Evolutionary conservation across 2,888 invertebrate species (phyloP).

Genomic region (Taphrorychus bicolor): DNA sequence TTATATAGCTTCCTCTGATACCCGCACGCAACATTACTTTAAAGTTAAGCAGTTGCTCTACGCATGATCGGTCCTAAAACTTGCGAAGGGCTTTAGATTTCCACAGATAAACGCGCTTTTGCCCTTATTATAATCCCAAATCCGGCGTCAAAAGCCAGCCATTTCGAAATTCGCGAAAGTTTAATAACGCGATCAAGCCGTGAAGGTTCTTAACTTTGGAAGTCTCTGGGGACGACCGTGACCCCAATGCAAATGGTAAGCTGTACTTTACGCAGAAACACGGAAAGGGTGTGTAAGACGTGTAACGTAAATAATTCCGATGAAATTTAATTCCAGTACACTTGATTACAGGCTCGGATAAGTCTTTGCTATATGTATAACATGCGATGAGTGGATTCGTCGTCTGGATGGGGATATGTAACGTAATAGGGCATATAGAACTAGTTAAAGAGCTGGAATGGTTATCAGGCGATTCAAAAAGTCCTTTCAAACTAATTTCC

Average conservation of each 20-base stretch:
- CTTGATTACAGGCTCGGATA: background rate
- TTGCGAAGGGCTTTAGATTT: background rate
- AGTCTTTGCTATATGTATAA: no score
- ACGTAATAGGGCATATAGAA: no score
- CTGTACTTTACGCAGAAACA: constrained; percentile 21
- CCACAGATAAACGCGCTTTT: background rate
- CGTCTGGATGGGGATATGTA: no score
- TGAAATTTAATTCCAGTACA: background rate
- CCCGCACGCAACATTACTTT: no score
- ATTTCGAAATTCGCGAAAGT: constrained; percentile 27
- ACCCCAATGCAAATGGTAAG: constrained; percentile 29
- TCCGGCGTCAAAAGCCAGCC: constrained; percentile 24
- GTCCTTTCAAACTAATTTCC: no score
- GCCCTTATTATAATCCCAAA: constrained; percentile 13
- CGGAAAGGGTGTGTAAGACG: constrained; percentile 27
- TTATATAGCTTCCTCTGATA: no score
- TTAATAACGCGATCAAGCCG: constrained; percentile 28
- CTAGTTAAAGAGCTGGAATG: no score
- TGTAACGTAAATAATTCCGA: background rate
- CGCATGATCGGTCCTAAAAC: no score
- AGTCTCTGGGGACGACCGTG: constrained; percentile 21
- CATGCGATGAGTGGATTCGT: no score
- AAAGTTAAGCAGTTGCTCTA: no score
- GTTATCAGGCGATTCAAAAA: no score
- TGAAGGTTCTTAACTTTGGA: constrained; percentile 19